phyloP scores from a whole-genome alignment of 2,113 vertebrate species.

The Pseudorectes ferrugineus region DNA sequence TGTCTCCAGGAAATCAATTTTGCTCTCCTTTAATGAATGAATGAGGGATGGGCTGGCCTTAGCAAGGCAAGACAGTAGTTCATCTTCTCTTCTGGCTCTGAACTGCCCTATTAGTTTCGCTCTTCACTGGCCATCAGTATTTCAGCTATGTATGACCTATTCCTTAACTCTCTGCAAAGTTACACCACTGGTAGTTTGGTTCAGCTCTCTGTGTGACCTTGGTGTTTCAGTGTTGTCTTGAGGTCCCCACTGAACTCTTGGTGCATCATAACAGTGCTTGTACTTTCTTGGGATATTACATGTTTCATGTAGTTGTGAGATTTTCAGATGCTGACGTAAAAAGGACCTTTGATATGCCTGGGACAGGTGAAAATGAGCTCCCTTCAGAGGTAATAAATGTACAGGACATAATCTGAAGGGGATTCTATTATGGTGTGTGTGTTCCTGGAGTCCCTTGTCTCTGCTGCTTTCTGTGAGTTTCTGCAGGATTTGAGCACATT shows the following conservation, averaged over 20 bases:
- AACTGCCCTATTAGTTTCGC: background rate
- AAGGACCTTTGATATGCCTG: background rate
- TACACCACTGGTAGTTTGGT: too few species aligned
- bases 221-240: background rate
- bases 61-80: background rate
- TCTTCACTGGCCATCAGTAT: background rate
- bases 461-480: background rate
- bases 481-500: background rate
- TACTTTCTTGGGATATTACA: background rate
- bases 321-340: background rate
- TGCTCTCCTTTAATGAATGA: background rate
- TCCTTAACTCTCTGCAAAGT: background rate
- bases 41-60: background rate
- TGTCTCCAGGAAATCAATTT: background rate
- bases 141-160: background rate
- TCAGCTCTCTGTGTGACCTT: background rate
- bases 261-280: background rate
- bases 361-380: background rate
- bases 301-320: background rate
- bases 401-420: background rate
- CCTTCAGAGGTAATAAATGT: background rate
- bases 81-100: background rate
- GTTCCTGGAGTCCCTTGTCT: background rate
- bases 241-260: background rate
- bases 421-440: background rate